Conservation (phyloP, 2,797 vertebrate species). For the Podarcis lilfordi region DNA sequence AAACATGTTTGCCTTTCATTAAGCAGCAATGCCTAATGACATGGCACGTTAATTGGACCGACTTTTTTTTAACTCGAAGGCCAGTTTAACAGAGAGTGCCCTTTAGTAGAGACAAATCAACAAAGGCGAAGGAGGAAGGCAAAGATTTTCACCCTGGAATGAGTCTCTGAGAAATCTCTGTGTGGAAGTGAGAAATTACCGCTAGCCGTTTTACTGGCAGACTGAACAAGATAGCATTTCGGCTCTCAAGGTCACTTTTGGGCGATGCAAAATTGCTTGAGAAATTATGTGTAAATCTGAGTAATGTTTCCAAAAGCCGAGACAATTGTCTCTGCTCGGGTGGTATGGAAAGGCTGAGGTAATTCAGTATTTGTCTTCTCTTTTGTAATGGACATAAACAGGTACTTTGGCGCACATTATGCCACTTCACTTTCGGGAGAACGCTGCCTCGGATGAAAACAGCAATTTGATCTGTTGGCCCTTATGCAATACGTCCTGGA, state of each 20-base stretch:
- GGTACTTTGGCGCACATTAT: constrained; percentile 22
- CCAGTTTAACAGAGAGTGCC: not conserved
- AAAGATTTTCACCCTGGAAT: not conserved
- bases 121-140: not conserved
- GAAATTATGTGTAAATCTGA: constrained; percentile 22
- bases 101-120: not conserved
- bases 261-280: constrained; percentile 37
- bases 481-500: not conserved
- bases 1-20: not conserved
- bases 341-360: constrained; percentile 32
- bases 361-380: constrained; percentile 37
- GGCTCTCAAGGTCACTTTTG: constrained; percentile 25
- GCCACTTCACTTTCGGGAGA: constrained; percentile 20
- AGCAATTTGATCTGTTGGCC: constrained; percentile 19
- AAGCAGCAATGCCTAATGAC: not conserved
- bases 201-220: constrained; percentile 30
- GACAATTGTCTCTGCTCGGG: constrained; percentile 38
- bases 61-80: not conserved
- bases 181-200: constrained; percentile 24
- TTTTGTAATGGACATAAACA: constrained; percentile 47
- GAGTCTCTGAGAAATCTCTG: constrained; percentile 10
- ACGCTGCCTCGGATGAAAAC: constrained; percentile 16
- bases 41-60: not conserved
- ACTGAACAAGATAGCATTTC: not conserved
- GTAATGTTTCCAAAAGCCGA: constrained; percentile 35